phyloP scores from a whole-genome alignment of 1,140 invertebrate species.

The Drosophila mojavensis region DNA sequence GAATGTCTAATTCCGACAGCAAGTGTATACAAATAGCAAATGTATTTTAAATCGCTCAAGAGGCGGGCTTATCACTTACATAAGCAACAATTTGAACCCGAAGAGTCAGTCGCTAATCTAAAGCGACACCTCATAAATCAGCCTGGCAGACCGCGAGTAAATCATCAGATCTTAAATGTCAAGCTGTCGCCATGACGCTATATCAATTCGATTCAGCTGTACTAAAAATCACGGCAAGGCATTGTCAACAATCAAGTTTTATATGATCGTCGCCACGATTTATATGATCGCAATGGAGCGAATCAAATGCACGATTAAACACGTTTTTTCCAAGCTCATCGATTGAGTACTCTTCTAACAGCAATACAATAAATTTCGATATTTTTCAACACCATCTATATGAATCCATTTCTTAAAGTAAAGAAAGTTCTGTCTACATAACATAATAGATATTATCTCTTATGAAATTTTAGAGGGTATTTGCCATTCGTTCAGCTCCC shows the following conservation, averaged over 20 bases:
- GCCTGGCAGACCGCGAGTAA: slow-evolving; percentile 50
- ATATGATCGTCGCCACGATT: slow-evolving; percentile 48
- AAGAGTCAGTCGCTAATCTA: slow-evolving; percentile 62
- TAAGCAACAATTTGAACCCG: slow-evolving; percentile 21
- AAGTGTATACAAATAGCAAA: not conserved
- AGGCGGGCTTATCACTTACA: slow-evolving; percentile 30
- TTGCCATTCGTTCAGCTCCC: not conserved
- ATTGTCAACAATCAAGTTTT: slow-evolving; percentile 55
- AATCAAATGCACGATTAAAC: slow-evolving; percentile 5
- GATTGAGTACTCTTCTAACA: not conserved
- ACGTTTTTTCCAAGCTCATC: not conserved
- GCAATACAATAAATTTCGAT: not conserved
- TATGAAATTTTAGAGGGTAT: slow-evolving; percentile 2
- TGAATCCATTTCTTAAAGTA: too few species aligned
- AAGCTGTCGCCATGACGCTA: slow-evolving; percentile 56
- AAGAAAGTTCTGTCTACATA: too few species aligned
- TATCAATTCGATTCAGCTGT: slow-evolving; percentile 56
- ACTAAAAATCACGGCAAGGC: slow-evolving; percentile 64
- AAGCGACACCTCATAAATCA: slow-evolving; percentile 73
- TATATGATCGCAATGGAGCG: slow-evolving; percentile 32
- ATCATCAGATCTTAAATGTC: slow-evolving; percentile 69
- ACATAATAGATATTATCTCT: too few species aligned
- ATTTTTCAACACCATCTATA: not conserved
- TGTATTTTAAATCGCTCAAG: slow-evolving; percentile 5
- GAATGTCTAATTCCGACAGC: not conserved